These are phyloP conservation scores for Ypsolopha scabrella DNA, from an alignment of 2,888 invertebrate species.

Conservation along the genomic window DNA sequence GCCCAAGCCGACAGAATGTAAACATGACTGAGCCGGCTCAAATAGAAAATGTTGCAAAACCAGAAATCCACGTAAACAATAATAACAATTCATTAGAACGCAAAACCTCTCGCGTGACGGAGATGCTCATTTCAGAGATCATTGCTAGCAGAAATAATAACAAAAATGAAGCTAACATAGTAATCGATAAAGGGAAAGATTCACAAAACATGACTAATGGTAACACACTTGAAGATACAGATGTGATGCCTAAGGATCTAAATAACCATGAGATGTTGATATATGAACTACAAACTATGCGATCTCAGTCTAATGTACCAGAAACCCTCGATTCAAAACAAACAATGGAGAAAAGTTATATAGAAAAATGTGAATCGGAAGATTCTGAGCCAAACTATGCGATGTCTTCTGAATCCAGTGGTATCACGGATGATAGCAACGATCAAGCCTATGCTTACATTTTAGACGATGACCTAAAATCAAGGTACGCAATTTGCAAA, in stretches of 20 bases:
- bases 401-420: slow-evolving; percentile 45
- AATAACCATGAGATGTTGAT: slow-evolving; percentile 78
- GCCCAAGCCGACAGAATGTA: slow-evolving; percentile 37
- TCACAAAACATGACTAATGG: slow-evolving; percentile 34
- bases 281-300: slow-evolving; percentile 77
- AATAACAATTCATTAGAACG: slow-evolving; percentile 56
- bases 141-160: slow-evolving; percentile 62
- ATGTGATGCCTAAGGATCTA: slow-evolving; percentile 52
- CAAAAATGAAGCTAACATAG: slow-evolving; percentile 51
- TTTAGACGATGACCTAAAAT: slow-evolving; percentile 58
- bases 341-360: slow-evolving; percentile 24
- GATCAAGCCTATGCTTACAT: slow-evolving; percentile 61
- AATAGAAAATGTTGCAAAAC: slow-evolving; percentile 19
- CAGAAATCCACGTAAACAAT: slow-evolving; percentile 35
- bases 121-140: slow-evolving; percentile 65
- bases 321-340: slow-evolving; percentile 30
- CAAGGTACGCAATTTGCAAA: slow-evolving; percentile 36
- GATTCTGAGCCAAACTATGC: slow-evolving; percentile 55
- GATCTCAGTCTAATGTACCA: slow-evolving; percentile 54
- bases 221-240: slow-evolving; percentile 36
- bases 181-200: slow-evolving; percentile 62
- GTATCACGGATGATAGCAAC: slow-evolving; percentile 43
- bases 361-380: slow-evolving; percentile 48
- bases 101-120: slow-evolving; percentile 60
- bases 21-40: slow-evolving; percentile 12